Evolutionary conservation across 2,888 invertebrate species (phyloP), one percentile per base, ranked within the genome.

Genomic region (Metacarcinus magister): DNA sequence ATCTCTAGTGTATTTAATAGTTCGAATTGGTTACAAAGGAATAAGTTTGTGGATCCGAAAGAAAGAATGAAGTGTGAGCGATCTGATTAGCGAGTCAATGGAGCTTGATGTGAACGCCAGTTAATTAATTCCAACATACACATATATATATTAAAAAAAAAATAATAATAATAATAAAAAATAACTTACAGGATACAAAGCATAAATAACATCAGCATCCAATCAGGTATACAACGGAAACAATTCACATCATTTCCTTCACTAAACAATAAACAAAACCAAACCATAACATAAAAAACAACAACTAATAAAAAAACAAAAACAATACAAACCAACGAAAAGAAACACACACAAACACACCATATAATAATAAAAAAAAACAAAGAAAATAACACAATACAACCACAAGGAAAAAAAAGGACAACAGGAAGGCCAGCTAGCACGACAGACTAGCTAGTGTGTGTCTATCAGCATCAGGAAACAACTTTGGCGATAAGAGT

Each of bases 391-490:
- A 23, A 23, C 16, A 60, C 60, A 5, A 16, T 19, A 75, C 75
- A 28, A 75, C n/a, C 8, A 8, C 10, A 75, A 75, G n/a, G 10
- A 8, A n/a, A 75, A 28, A 10, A n/a, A 67, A 67, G 67, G 2
- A 67, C 67, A 67, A 8, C 28, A 75, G 28, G 75, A 75, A 7
- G 75, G 75, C 75, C n/a, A 75, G 75, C 75, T 10, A 75, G 28
- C 75, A 75, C n/a, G 28, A n/a, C 7, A 10, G 75, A 28, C 75
- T 75, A 39, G 39, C 39, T 75, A 75, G n/a, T 75, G 75, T n/a
- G n/a, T 28, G 28, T 75, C 75, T 28, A 75, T 75, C 75, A 75
- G 75, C 75, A n/a, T 75, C 87, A 87, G 87, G 87, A 32, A 87
- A 39, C 87, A 32, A 75, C 75, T 75, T 75, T 75, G 75, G 75